phyloP scores from a whole-genome alignment of 1,140 invertebrate species.

The Lerema accius region DNA sequence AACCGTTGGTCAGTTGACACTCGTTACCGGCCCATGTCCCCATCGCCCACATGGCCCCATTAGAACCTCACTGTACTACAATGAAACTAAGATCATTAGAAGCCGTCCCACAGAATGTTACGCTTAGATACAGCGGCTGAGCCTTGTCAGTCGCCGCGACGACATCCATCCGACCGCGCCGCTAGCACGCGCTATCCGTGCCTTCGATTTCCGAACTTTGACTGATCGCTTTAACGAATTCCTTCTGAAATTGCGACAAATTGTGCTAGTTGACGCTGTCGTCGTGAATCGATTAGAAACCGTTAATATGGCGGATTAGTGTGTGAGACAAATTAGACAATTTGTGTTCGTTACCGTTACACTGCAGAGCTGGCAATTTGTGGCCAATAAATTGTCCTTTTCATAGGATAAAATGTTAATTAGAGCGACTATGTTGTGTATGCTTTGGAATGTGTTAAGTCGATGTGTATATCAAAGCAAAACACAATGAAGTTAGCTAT shows the following conservation, averaged over 20 bases:
- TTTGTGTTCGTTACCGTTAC: constrained; percentile 52
- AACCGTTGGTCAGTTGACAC: constrained; percentile 48
- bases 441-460: not conserved
- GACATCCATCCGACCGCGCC: constrained; percentile 61
- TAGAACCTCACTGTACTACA: constrained; percentile 38
- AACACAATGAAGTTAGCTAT: too few species aligned
- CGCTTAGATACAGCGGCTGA: constrained; percentile 41
- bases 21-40: constrained; percentile 39
- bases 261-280: constrained; percentile 27
- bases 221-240: constrained; percentile 29
- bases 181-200: constrained; percentile 43
- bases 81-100: constrained; percentile 60
- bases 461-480: too few species aligned
- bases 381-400: constrained; percentile 40
- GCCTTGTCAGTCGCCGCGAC: constrained; percentile 60
- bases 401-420: constrained; percentile 44
- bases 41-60: constrained; percentile 61
- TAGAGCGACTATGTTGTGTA: constrained; percentile 45
- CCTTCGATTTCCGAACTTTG: constrained; percentile 37
- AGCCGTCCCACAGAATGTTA: constrained; percentile 47
- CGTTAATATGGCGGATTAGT: constrained; percentile 38
- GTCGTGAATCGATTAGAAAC: constrained; percentile 50
- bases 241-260: constrained; percentile 33
- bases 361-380: constrained; percentile 45
- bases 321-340: constrained; percentile 58